Percentiles rank a stretch among this genome's conserved stretches.
These are phyloP conservation scores for Tineola bisselliella DNA, from an alignment of 2,888 invertebrate species.

Conservation along the genomic window DNA sequence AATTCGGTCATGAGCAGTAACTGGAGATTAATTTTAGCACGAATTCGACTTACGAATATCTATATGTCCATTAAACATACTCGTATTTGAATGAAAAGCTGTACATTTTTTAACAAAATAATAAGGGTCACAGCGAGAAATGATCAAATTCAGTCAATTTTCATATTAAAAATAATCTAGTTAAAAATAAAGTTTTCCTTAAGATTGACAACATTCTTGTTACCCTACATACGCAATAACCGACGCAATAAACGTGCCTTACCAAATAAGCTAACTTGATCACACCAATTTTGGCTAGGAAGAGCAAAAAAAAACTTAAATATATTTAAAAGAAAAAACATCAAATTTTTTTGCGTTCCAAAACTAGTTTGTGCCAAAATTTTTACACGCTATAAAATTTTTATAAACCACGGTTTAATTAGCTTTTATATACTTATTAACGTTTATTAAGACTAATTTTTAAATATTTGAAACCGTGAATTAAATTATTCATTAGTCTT, in stretches of 20 bases:
- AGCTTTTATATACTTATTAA: too few relatives aligned
- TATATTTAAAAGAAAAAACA: neutral
- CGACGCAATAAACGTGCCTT: neutral
- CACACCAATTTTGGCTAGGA: constrained; percentile 8
- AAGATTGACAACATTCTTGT: neutral
- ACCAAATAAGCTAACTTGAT: constrained; percentile 6
- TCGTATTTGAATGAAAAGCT: too few relatives aligned
- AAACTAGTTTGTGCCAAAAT: neutral
- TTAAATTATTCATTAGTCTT: too few relatives aligned
- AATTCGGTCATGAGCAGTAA: too few relatives aligned
- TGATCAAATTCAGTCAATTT: neutral
- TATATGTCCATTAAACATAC: too few relatives aligned
- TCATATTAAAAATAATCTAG: neutral
- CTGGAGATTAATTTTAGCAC: too few relatives aligned
- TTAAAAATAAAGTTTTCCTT: neutral
- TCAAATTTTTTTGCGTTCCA: neutral
- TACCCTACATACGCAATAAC: constrained; percentile 13
- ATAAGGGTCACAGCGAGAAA: neutral
- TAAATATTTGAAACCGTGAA: too few relatives aligned
- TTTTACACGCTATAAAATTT: too few relatives aligned
- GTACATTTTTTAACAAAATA: too few relatives aligned
- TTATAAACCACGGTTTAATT: too few relatives aligned
- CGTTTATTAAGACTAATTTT: too few relatives aligned
- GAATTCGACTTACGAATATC: too few relatives aligned
- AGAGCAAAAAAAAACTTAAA: constrained; percentile 9